Percentiles rank a stretch among this genome's conserved stretches.
Conservation (phyloP, 1,140 invertebrate species). For the Micrasema longulum region DNA sequence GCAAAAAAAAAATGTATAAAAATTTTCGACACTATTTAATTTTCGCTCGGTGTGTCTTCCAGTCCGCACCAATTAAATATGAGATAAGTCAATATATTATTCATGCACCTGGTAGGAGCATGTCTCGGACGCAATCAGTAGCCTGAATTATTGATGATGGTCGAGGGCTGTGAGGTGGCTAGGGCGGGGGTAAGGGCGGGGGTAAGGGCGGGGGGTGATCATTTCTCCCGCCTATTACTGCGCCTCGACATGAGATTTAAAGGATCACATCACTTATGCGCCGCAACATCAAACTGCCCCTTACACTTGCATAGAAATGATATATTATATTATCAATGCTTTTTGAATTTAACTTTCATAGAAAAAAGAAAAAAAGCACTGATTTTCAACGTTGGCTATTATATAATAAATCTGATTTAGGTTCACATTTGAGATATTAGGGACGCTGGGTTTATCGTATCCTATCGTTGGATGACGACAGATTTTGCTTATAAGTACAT, state of each 20-base stretch:
- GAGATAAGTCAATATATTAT: slow-evolving; percentile 54
- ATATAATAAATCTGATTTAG: too few species aligned
- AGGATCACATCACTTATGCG: slow-evolving; percentile 48
- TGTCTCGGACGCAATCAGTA: slow-evolving; percentile 68
- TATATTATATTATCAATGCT: too few species aligned
- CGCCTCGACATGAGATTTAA: slow-evolving; percentile 52
- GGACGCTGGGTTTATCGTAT: too few species aligned
- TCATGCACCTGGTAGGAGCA: slow-evolving; percentile 50
- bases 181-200: slow-evolving; percentile 16
- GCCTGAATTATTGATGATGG: slow-evolving; percentile 66
- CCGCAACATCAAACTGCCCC: not conserved
- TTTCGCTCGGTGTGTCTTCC: slow-evolving; percentile 15
- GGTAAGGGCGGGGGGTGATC: slow-evolving; percentile 21
- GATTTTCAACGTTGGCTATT: too few species aligned
- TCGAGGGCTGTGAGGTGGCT: slow-evolving; percentile 10
- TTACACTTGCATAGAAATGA: too few species aligned
- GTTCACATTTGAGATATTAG: too few species aligned
- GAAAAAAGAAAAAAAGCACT: too few species aligned
- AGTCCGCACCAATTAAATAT: slow-evolving; percentile 54
- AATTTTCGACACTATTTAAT: too few species aligned
- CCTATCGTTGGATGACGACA: too few species aligned
- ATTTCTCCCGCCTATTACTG: slow-evolving; percentile 50
- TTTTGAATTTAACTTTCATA: too few species aligned
- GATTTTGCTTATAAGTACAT: too few species aligned
- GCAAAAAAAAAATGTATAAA: too few species aligned